Evolutionary conservation across 1,140 invertebrate species (phyloP).

Genomic region (Orussus abietinus): DNA sequence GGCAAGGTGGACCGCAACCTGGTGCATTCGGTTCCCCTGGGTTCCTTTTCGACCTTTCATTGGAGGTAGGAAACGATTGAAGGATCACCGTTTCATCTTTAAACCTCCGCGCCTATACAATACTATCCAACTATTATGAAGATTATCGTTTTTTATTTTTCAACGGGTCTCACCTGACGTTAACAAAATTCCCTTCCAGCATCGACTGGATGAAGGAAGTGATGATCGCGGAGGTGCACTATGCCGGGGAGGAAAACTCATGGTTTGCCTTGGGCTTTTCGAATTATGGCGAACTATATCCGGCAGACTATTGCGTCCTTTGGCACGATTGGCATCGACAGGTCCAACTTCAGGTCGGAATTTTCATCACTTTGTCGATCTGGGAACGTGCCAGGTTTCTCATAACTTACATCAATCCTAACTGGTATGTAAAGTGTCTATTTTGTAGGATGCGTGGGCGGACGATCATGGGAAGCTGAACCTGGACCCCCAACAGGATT

Average conservation of each 20-base stretch:
- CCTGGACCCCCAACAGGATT: slow-evolving; percentile 77
- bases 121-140: too few relatives aligned
- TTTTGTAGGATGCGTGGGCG: slow-evolving; percentile 73
- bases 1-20: too few relatives aligned
- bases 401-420: too few relatives aligned
- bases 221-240: slow-evolving; percentile 56
- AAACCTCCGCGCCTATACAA: too few relatives aligned
- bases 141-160: too few relatives aligned
- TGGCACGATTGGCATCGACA: slow-evolving; percentile 67
- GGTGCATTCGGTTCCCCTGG: slow-evolving; percentile 42
- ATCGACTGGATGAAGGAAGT: slow-evolving; percentile 48
- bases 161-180: too few relatives aligned
- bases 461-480: slow-evolving; percentile 64
- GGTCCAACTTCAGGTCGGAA: slow-evolving; percentile 69
- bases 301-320: slow-evolving; percentile 83
- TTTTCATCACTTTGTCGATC: too few relatives aligned
- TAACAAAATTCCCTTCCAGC: slow-evolving; percentile 34
- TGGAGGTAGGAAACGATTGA: slow-evolving; percentile 44
- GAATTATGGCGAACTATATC: slow-evolving; percentile 71
- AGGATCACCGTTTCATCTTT: too few relatives aligned
- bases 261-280: slow-evolving; percentile 93
- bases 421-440: too few relatives aligned
- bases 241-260: slow-evolving; percentile 38
- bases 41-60: slow-evolving; percentile 41
- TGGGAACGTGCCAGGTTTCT: too few relatives aligned